Conservation (phyloP, 1,140 invertebrate genomes). For the Harlomillsia oculata region DNA sequence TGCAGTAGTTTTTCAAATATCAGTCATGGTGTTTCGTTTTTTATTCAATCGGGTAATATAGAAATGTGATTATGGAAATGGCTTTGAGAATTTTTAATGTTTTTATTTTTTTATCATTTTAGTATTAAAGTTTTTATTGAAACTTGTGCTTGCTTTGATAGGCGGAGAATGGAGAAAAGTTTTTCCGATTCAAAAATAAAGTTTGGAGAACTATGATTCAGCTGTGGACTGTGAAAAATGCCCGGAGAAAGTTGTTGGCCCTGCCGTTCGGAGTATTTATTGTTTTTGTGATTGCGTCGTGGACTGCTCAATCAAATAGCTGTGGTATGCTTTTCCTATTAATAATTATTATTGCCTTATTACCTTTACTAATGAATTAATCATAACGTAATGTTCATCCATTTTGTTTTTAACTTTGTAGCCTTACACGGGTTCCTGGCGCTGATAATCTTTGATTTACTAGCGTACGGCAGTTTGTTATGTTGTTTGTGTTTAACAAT, state of each 20-base stretch:
- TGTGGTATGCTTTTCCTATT: conserved; percentile 19
- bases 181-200: conserved; percentile 10
- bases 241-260: conserved; percentile 19
- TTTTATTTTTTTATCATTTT: neutral
- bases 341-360: neutral
- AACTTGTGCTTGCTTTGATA: neutral
- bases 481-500: neutral
- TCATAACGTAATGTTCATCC: neutral
- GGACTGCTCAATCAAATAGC: conserved; percentile 26
- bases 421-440: conserved; percentile 24
- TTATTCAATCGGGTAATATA: neutral
- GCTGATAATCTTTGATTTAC: conserved; percentile 28
- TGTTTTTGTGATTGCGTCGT: conserved; percentile 19
- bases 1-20: too few relatives aligned
- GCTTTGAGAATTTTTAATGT: too few relatives aligned
- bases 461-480: conserved; percentile 18
- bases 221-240: conserved; percentile 27
- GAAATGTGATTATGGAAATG: neutral
- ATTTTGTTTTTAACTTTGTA: conserved; percentile 8
- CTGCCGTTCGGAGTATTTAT: conserved; percentile 19
- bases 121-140: neutral
- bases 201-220: conserved; percentile 10
- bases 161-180: conserved; percentile 5
- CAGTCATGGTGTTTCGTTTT: neutral
- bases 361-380: conserved; percentile 3